Conservation (phyloP, 2,797 vertebrate genomes). For the Chaenodraco wilsoni region DNA sequence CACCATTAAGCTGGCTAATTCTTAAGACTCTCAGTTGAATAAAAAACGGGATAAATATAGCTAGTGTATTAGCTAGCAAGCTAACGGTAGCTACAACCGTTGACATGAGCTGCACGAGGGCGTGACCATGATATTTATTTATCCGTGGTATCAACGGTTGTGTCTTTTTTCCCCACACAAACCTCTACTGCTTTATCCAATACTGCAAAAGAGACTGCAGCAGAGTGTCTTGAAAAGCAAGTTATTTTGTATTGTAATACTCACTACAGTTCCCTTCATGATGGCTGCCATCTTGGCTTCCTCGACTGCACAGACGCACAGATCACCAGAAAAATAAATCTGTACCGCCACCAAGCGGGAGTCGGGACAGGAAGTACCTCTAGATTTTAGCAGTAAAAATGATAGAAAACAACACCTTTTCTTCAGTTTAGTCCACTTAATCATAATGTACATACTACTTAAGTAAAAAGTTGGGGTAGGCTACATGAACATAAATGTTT, state of each 20-base stretch:
- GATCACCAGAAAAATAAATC: not conserved
- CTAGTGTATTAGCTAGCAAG: not conserved
- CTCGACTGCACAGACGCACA: constrained; percentile 18
- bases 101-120: constrained; percentile 52
- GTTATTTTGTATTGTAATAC: constrained; percentile 31
- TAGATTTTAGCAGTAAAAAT: no score
- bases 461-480: no score
- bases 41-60: not conserved
- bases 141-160: rapidly evolving
- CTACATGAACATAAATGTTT: no score
- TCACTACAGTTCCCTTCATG: constrained; percentile 89
- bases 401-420: not conserved
- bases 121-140: constrained; percentile 4
- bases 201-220: rapidly evolving
- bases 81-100: not conserved
- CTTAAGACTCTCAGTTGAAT: not conserved
- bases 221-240: rapidly evolving
- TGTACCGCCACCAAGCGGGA: constrained; percentile 58
- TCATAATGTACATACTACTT: no score
- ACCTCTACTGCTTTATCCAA: rapidly evolving
- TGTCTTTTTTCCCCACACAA: rapidly evolving
- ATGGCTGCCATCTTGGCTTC: constrained; percentile 87
- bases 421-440: not conserved
- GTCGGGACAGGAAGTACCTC: rapidly evolving
- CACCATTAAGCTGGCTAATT: no score